Percentiles rank a stretch among this genome's conserved stretches.
Conservation (phyloP, 2,113 vertebrate genomes). For the Procapra przewalskii region DNA sequence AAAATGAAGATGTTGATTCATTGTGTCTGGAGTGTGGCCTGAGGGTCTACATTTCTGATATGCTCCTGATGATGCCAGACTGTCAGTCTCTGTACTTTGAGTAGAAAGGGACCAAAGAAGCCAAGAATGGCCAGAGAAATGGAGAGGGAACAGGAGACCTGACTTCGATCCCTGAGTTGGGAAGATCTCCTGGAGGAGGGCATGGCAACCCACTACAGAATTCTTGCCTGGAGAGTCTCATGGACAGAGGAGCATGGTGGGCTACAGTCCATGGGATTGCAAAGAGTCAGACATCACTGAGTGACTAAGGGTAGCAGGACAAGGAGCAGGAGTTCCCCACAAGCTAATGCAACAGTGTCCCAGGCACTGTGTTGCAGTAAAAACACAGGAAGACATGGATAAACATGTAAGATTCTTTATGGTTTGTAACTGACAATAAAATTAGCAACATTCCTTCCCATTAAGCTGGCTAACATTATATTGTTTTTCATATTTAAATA, state of each 20-base stretch:
- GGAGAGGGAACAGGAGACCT: neutral
- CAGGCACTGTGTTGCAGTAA: neutral
- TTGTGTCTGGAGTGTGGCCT: neutral
- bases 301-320: neutral
- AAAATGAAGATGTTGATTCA: constrained; percentile 25
- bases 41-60: neutral
- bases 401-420: neutral
- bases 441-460: neutral
- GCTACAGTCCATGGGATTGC: neutral
- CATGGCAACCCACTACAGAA: neutral
- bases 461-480: neutral
- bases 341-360: neutral
- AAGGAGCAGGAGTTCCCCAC: neutral
- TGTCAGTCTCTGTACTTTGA: neutral
- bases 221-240: neutral
- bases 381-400: neutral
- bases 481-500: neutral
- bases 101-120: neutral
- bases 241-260: neutral
- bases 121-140: neutral
- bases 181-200: neutral
- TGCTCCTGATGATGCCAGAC: neutral
- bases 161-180: neutral
- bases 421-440: neutral
- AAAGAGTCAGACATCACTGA: neutral